A percentile compares a stretch with the other conserved stretches of the same genome.
Evolutionary conservation across 1,140 invertebrate genomes (phyloP).

Genomic region (Chironomus striatipennis): DNA sequence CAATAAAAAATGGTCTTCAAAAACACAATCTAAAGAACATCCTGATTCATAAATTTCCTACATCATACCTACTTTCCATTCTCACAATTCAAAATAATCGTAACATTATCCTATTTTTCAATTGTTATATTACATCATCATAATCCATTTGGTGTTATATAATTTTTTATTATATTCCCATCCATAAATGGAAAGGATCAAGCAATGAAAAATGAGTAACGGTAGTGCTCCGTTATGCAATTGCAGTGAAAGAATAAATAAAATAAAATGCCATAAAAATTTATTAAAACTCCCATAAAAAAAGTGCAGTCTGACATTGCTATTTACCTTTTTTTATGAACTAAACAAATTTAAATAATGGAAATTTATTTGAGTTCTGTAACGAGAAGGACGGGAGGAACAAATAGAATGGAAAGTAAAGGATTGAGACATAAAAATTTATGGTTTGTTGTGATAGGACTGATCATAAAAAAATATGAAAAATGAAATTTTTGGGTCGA

Average conservation of each 20-base stretch:
- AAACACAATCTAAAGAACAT: not conserved
- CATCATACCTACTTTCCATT: too few relatives aligned
- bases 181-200: not conserved
- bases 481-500: too few relatives aligned
- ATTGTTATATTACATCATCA: conserved; percentile 9
- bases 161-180: not conserved
- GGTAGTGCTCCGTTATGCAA: not conserved
- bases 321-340: too few relatives aligned
- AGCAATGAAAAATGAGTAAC: not conserved
- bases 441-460: too few relatives aligned
- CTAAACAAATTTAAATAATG: too few relatives aligned
- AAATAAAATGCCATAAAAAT: not conserved
- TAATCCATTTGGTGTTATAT: not conserved
- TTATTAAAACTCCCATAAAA: not conserved
- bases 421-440: too few relatives aligned
- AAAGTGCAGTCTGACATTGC: not conserved
- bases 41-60: too few relatives aligned
- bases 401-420: too few relatives aligned
- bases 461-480: too few relatives aligned
- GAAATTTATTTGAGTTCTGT: too few relatives aligned
- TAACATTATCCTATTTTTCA: not conserved
- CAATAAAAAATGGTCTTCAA: not conserved
- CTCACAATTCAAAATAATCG: not conserved
- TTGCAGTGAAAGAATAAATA: not conserved
- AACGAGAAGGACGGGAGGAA: too few relatives aligned